Conservation (phyloP, 2,888 invertebrate species). For the Auanema freiburgensis region DNA sequence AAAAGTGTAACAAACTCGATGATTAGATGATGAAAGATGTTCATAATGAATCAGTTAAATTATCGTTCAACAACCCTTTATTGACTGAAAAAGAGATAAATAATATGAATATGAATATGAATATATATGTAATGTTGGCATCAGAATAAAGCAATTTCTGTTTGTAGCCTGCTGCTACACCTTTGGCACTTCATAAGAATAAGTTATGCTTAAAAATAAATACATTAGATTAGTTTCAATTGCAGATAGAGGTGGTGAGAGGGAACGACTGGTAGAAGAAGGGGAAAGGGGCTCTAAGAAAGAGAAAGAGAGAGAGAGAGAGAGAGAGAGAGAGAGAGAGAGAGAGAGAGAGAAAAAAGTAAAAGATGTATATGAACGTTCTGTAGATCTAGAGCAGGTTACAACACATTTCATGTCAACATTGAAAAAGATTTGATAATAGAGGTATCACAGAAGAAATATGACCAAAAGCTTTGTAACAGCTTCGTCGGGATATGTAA, state of each 20-base stretch:
- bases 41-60: too few relatives aligned
- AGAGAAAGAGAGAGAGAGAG: too few relatives aligned
- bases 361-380: background rate
- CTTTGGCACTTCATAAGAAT: constrained; percentile 7
- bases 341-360: background rate
- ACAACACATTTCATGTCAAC: constrained; percentile 13
- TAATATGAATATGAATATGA: too few relatives aligned
- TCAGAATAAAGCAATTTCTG: constrained; percentile 25
- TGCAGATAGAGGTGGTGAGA: too few relatives aligned
- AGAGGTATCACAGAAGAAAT: constrained; percentile 4
- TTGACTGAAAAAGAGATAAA: too few relatives aligned
- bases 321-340: background rate
- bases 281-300: too few relatives aligned
- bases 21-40: too few relatives aligned
- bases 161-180: constrained; percentile 25
- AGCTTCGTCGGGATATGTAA: too few relatives aligned
- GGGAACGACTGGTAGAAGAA: too few relatives aligned
- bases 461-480: background rate
- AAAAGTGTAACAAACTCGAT: too few relatives aligned
- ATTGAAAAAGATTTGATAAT: background rate
- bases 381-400: constrained; percentile 25
- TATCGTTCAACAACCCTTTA: too few relatives aligned
- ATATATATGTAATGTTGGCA: constrained; percentile 19
- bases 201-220: constrained; percentile 3
- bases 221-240: too few relatives aligned